Evolutionary conservation across 2,888 invertebrate species (phyloP).

Genomic region (Scaptomyza reducta): DNA sequence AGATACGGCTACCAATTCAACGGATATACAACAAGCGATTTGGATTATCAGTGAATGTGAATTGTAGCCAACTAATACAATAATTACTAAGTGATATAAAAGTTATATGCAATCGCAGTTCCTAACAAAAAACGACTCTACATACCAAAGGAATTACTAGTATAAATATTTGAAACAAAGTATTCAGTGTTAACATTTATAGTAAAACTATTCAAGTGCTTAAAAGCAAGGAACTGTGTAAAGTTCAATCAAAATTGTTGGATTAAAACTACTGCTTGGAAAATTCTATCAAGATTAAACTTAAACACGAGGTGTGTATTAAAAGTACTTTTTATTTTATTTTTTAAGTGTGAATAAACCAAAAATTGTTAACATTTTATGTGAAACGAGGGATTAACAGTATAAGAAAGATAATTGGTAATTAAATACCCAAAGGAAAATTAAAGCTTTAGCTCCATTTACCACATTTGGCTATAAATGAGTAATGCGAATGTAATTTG

Average conservation of each 20-base stretch:
- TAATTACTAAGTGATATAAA: conserved; percentile 22
- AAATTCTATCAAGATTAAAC: neutral
- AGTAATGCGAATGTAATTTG: conserved; percentile 68
- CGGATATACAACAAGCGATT: conserved; percentile 30
- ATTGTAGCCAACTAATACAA: conserved; percentile 12
- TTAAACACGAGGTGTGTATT: conserved; percentile 32
- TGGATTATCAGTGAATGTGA: conserved; percentile 73
- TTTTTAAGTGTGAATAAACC: neutral
- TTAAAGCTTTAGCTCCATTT: neutral
- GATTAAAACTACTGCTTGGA: neutral
- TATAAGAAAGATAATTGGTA: neutral
- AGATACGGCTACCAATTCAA: conserved; percentile 51
- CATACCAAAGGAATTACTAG: conserved; percentile 21
- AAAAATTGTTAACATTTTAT: neutral
- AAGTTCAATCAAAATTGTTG: neutral
- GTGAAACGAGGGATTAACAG: neutral
- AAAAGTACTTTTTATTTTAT: neutral
- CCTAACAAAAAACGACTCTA: conserved; percentile 15
- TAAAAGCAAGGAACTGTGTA: neutral
- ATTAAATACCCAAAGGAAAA: neutral
- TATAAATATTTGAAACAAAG: neutral
- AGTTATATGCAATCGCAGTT: conserved; percentile 30
- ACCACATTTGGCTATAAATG: conserved; percentile 15
- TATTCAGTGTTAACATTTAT: conserved; percentile 6
- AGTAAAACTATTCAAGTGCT: conserved; percentile 8